Conservation (phyloP, 2,888 invertebrate genomes). For the Amitus sp. region DNA sequence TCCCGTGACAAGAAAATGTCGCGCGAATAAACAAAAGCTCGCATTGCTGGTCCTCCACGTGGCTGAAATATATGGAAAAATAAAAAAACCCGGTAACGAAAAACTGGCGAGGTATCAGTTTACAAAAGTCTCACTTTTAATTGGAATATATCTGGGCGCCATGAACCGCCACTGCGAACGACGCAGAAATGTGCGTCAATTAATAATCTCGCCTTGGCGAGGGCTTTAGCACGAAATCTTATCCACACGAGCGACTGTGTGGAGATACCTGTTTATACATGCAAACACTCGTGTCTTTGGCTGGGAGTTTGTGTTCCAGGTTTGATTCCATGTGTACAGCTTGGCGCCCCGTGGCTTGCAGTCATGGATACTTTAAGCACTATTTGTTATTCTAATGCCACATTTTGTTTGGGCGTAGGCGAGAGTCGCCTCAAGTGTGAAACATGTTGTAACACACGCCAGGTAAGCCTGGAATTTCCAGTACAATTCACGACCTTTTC, state of each 20-base stretch:
- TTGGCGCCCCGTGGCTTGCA: conserved; percentile 55
- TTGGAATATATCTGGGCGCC: conserved; percentile 36
- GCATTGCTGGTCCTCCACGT: not conserved
- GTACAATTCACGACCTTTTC: too few relatives aligned
- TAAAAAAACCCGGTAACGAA: not conserved
- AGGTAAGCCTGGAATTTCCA: conserved; percentile 55
- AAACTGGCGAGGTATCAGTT: conserved; percentile 23
- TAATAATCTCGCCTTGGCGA: conserved; percentile 36
- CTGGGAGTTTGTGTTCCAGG: conserved; percentile 8
- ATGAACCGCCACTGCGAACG: conserved; percentile 35
- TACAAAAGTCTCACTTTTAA: conserved; percentile 35
- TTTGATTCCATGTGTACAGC: not conserved
- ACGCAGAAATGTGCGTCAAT: conserved; percentile 33
- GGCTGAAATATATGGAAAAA: too few relatives aligned
- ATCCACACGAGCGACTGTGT: conserved; percentile 30
- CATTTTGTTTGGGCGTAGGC: conserved; percentile 60
- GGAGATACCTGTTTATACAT: conserved; percentile 41
- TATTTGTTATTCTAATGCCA: conserved; percentile 65
- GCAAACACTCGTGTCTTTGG: conserved; percentile 19
- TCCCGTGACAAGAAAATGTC: too few relatives aligned
- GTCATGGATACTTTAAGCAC: conserved; percentile 59
- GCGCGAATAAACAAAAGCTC: too few relatives aligned
- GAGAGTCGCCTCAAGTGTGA: conserved; percentile 58
- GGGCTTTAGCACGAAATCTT: conserved; percentile 38
- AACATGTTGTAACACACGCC: conserved; percentile 59